Conservation (phyloP, 2,888 invertebrate species). For the Tachina fera region DNA sequence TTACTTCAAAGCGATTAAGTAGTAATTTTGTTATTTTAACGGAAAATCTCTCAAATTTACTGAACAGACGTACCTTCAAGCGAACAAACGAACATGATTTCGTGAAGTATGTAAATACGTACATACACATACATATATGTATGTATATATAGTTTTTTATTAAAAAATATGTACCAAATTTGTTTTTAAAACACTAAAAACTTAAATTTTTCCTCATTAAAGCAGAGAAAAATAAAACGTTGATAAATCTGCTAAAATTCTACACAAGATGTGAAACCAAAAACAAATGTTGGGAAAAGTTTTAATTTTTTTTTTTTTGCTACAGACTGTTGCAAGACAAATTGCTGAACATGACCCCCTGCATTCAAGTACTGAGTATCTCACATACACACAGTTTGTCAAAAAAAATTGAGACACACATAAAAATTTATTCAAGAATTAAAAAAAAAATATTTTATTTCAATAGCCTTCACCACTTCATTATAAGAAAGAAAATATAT, state of each 20-base stretch:
- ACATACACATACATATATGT: too few species aligned
- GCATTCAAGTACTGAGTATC: neutral
- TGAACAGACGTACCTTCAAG: too few species aligned
- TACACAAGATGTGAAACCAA: neutral
- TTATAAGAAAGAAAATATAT: too few species aligned
- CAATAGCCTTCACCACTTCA: too few species aligned
- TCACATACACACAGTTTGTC: neutral
- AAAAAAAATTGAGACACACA: neutral
- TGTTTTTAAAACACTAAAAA: neutral
- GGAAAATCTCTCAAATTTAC: too few species aligned
- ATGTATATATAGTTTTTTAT: too few species aligned
- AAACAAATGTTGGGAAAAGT: constrained; percentile 25
- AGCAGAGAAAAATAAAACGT: constrained; percentile 19
- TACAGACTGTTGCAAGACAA: constrained; percentile 15
- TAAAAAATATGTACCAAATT: neutral
- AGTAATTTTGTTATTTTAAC: too few species aligned
- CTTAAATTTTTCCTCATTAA: constrained; percentile 16
- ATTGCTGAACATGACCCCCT: constrained; percentile 37
- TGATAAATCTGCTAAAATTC: constrained; percentile 26
- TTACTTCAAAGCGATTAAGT: too few species aligned
- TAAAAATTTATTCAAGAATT: too few species aligned
- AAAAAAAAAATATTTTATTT: too few species aligned
- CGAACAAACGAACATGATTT: too few species aligned
- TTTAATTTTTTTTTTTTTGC: constrained; percentile 9
- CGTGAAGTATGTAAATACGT: too few species aligned